Base-by-base conservation (phyloP, 1,140 invertebrate genomes). In the Yoshiicerus persimilis region DNA sequence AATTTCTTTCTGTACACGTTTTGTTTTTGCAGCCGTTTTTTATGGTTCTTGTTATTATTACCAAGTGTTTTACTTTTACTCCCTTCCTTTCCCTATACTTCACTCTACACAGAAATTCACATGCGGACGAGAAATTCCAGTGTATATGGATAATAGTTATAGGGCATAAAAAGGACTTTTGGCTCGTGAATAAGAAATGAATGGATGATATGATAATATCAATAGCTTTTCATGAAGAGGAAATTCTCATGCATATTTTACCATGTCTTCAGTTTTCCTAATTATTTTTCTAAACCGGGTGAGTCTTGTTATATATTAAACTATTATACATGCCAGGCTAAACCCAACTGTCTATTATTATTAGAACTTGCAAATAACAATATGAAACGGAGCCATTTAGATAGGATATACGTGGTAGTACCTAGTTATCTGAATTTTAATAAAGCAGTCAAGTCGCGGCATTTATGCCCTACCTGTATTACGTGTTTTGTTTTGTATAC, bases 231-330 rank as follows among this genome's bases (percentile, higher is more conserved):
- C 66, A 87, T 84, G 83, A 84, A 84, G 39, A 84, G 83, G 66
- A 80, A 47, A 77, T 87, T 25, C 34, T 80, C 66, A 75, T 87
- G 32, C 36, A 87, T 87, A 75, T 87, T 87, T 80, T 30, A 87
- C 4, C n/a, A 9, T 23, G 75, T 87, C 77, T 87, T 84, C 86
- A 87, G 86, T 87, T 87, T 87, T 87, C 86, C 86, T 87, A 87
- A 87, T 87, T 87, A 87, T 87, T 87, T 87, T 87, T 83, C 70
- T 64, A 87, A 83, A 84, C 38, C 34, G 75, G 20, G 34, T 38
- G 30, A 27, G 47, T 56, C 47, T 56, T 4, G 20, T 56, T 56
- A 56, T 56, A n/a, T n/a, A 56, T 56, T 56, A 56, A 56, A n/a
- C 16, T 56, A n/a, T n/a, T n/a, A n/a, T n/a, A 64, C 20, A 23